A percentile compares a stretch with the other conserved stretches of the same genome.
phyloP scores from a whole-genome alignment of 2,797 vertebrate species.

The Ataeniobius toweri region DNA sequence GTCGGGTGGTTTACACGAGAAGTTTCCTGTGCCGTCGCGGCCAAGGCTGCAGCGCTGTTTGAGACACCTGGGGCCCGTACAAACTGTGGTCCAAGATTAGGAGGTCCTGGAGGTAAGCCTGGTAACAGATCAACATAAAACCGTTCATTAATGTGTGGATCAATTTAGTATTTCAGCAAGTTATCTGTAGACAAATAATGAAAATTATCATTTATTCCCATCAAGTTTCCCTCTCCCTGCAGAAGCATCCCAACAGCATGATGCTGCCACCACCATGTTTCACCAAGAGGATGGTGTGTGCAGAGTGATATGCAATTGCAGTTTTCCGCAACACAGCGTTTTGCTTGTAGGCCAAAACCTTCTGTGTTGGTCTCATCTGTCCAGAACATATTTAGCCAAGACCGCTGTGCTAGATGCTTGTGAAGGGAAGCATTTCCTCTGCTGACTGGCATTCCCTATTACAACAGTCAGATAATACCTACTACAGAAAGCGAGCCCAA shows the following conservation, averaged over 20 bases:
- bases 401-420: no score
- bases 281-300: no score
- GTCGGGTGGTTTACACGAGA: conserved; percentile 82
- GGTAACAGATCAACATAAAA: conserved; percentile 32
- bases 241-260: no score
- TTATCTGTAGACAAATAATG: not conserved
- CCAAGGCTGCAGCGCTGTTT: conserved; percentile 86
- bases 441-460: no score
- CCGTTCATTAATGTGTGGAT: not conserved
- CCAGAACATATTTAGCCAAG: not conserved
- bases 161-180: not conserved
- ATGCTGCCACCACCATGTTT: no score
- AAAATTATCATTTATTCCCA: not conserved
- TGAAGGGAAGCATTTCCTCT: no score
- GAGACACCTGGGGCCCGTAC: conserved; percentile 81
- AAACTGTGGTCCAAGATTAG: conserved; percentile 85
- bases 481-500: no score
- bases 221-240: not conserved
- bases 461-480: no score
- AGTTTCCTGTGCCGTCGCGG: conserved; percentile 87
- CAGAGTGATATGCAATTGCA: not conserved
- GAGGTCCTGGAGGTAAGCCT: conserved; percentile 82
- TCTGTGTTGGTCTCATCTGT: not conserved
- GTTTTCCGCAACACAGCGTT: not conserved
- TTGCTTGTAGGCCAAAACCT: not conserved